Base-by-base conservation (phyloP, 2,113 vertebrate species). In the Rafetus swinhoei region DNA sequence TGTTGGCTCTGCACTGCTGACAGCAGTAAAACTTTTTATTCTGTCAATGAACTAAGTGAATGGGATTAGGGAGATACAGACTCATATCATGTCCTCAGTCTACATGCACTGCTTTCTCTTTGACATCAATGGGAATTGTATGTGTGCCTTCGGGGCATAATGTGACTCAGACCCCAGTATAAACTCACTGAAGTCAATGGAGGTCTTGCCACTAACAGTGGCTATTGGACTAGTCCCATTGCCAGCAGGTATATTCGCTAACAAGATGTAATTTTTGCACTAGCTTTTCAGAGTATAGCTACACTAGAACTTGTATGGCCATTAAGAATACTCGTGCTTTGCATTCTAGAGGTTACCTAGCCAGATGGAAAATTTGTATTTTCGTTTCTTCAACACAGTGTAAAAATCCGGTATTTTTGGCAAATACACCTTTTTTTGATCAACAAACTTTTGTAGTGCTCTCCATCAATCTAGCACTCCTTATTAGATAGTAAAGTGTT, bases 1-100 rank as follows among this genome's bases (percentile, higher is more conserved):
- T 1, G 21, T 65, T 45, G 72, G 59, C 9, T 95, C 91, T n/a
- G 90, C 82, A 0, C 11, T 97, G 97, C 96, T 96, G 98, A 97
- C 89, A 89, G 85, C 93, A 96, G 91, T 69, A 85, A 95, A 77
- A 79, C 76, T 77, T 96, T 97, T 94, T 94, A 79, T 90, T 79
- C 1, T 14, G 55, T 3, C 52, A 76, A 82, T 95, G 92, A 96
- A 84, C 83, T 95, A 94, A 95, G 82, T 82, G 82, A 77, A 81
- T 92, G 54, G 65, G 83, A 53, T 0, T 55, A 88, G 94, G 85
- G 77, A 93, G 95, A 84, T 19, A 25, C 1, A 60, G 62, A 55
- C 69, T 81, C 53, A 32, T 13, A 53, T 60, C 60, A 16, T 2
- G 16, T 79, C 93, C 86, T 84, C 82, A n/a, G 39, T 91, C 85